A percentile compares a stretch with the other conserved stretches of the same genome.
phyloP scores from a whole-genome alignment of 2,888 invertebrate species.

The Cryptocheilus praepositus region DNA sequence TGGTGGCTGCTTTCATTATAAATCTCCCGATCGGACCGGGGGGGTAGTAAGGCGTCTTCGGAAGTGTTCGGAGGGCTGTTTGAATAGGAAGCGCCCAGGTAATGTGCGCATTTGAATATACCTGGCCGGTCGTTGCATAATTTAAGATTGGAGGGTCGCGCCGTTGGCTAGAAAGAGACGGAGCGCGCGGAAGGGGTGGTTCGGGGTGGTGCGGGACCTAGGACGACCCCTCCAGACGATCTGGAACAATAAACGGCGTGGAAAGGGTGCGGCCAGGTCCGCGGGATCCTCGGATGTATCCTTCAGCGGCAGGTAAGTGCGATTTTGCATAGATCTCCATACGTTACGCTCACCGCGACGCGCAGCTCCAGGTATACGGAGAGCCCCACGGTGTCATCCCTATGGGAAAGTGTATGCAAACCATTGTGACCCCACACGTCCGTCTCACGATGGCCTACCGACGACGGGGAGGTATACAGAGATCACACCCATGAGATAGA shows the following conservation, averaged over 20 bases:
- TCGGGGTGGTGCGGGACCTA: slow-evolving; percentile 28
- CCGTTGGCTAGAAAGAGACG: slow-evolving; percentile 25
- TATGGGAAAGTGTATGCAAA: slow-evolving; percentile 75
- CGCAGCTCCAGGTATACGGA: slow-evolving; percentile 67
- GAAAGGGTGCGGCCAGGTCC: slow-evolving; percentile 50
- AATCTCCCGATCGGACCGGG: slow-evolving; percentile 59
- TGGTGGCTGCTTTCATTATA: slow-evolving; percentile 72
- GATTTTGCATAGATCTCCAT: slow-evolving; percentile 75
- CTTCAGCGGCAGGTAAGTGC: slow-evolving; percentile 66
- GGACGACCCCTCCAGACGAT: slow-evolving; percentile 65
- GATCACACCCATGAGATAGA: slow-evolving; percentile 74
- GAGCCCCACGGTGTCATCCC: slow-evolving; percentile 71
- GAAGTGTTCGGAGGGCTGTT: slow-evolving; percentile 60
- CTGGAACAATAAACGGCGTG: slow-evolving; percentile 68
- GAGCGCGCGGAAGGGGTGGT: slow-evolving; percentile 31
- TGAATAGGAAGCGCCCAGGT: slow-evolving; percentile 75
- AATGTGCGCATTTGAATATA: slow-evolving; percentile 73
- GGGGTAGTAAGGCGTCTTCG: slow-evolving; percentile 1
- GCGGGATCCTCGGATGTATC: slow-evolving; percentile 60
- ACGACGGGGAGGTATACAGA: slow-evolving; percentile 53
- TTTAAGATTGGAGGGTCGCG: slow-evolving; percentile 72
- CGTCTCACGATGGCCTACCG: slow-evolving; percentile 30
- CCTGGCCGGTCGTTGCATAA: slow-evolving; percentile 71
- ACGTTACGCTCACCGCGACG: slow-evolving; percentile 54
- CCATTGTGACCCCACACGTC: slow-evolving; percentile 72